Evolutionary conservation across 2,797 vertebrate species (phyloP), one percentile per base, ranked within the genome.

Genomic region (Pseudomugil tenellus): DNA sequence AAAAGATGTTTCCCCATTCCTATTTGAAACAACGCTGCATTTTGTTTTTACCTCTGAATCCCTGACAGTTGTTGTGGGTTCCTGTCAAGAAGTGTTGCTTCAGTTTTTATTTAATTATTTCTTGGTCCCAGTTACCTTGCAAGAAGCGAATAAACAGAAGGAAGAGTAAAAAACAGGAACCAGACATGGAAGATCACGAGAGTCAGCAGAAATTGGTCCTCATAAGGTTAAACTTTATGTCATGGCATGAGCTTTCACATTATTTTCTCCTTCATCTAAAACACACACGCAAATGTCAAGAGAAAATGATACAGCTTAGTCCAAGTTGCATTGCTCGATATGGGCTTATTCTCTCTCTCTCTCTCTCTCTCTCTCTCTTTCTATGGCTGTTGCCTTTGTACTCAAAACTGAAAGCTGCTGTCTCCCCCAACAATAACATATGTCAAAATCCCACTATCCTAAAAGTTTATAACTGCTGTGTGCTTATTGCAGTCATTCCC

Each of bases 31-130:
- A 32, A 75, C 54, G 52, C 83, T 78, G 81, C 80, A 52, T 90
- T 90, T 91, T 86, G 78, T 83, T 88, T 89, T 77, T 73, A 75
- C 74, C 75, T 67, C 66, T 48, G 84, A 90, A 89, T 85, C 72
- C 80, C 74, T 90, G 89, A 91, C 90, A 92, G 87, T 84, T 90
- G 88, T 87, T 91, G 85, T 89, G 85, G 84, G 81, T 85, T 85
- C 77, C 84, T 87, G 89, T 92, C 91, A 91, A 71, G 87, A 85
- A 88, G 53, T 80, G 81, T 88, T 89, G 80, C 81, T 86, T 77
- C 59, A 12, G 13, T 10, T 32, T 56, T 77, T 67, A 72, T 49
- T 78, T 72, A 62, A 55, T 58, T 52, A 49, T 77, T 77, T 84
- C 74, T 54, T 63, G 74, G 72, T 65, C 68, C 83, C 83, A 78